Base-by-base conservation (phyloP, 2,113 vertebrate species). In the Cranoglanis bouderius region DNA sequence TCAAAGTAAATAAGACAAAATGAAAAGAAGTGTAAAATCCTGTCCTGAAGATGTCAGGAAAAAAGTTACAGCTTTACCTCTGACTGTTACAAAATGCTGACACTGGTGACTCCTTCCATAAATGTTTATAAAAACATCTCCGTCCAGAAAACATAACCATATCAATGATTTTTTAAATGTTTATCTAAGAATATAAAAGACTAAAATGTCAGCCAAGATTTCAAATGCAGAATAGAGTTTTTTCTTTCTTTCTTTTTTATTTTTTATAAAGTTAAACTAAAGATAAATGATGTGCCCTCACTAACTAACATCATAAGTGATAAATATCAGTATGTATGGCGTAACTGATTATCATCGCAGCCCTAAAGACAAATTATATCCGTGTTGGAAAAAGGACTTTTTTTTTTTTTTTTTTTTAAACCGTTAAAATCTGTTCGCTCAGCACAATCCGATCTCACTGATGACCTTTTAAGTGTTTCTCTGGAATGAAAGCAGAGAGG, bases 391-490 rank as follows among this genome's bases (percentile, higher is more conserved):
- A 35, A 55, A 57, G 40, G 57, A 16, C n/a, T n/a, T n/a, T n/a
- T n/a, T n/a, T n/a, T n/a, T n/a, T n/a, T n/a, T n/a, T 35, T 51
- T 83, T 82, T 70, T 57, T 53, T 24, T 57, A 53, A 85, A 88
- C 38, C 26, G 82, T 81, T 84, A 80, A 80, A 88, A 85, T 57
- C 78, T 87, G 63, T 75, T 88, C 46, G 49, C 87, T 86, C 82
- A 74, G 85, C 81, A 90, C 85, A 90, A 89, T 89, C 85, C 40
- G 90, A 91, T 89, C 88, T 59, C 53, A 43, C 51, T 32, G 75
- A 77, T 89, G 88, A 91, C 85, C 90, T 89, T 91, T 91, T 80
- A 89, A 91, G 90, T 91, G 88, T 89, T 89, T 78, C 85, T 82
- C 53, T 57, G 85, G 90, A 89, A 85, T 81, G 90, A 82, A 87